A percentile compares a stretch with the other conserved stretches of the same genome.
Evolutionary conservation across 2,888 invertebrate species (phyloP).

Genomic region (Macrosoma leucophasiata): DNA sequence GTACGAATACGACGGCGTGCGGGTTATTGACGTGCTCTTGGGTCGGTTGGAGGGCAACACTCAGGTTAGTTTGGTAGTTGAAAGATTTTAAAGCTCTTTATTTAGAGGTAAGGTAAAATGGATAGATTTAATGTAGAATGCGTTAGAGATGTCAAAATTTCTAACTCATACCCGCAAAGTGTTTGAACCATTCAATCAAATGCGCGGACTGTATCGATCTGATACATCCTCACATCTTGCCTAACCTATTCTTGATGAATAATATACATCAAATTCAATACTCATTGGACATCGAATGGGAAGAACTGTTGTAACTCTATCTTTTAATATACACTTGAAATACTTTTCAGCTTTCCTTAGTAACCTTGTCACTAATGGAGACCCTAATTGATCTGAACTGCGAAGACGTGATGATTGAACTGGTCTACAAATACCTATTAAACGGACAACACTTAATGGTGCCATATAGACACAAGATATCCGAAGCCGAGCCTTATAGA

Average conservation of each 20-base stretch:
- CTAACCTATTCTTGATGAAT: too few species aligned
- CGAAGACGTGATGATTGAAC: constrained; percentile 96
- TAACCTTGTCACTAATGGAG: constrained; percentile 92
- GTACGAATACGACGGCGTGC: constrained; percentile 88
- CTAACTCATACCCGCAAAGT: too few species aligned
- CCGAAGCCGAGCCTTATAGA: constrained; percentile 53
- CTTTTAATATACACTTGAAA: not conserved
- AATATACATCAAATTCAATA: too few species aligned
- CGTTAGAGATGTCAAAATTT: too few species aligned
- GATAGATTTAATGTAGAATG: too few species aligned
- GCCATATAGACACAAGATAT: constrained; percentile 43
- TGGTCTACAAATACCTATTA: constrained; percentile 87
- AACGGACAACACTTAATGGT: constrained; percentile 54
- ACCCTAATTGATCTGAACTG: constrained; percentile 93
- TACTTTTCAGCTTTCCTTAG: constrained; percentile 83
- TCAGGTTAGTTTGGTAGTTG: constrained; percentile 78
- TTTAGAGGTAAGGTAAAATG: too few species aligned
- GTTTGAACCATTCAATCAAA: too few species aligned
- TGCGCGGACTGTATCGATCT: too few species aligned
- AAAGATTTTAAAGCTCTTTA: too few species aligned
- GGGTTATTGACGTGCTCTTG: constrained; percentile 88
- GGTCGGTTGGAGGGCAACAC: constrained; percentile 84
- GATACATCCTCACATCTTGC: too few species aligned
- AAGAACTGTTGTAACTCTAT: not conserved
- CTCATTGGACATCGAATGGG: too few species aligned